These are phyloP conservation scores for Brachypodius melanocephalos DNA, from an alignment of 2,113 vertebrate species.

Conservation along the genomic window DNA sequence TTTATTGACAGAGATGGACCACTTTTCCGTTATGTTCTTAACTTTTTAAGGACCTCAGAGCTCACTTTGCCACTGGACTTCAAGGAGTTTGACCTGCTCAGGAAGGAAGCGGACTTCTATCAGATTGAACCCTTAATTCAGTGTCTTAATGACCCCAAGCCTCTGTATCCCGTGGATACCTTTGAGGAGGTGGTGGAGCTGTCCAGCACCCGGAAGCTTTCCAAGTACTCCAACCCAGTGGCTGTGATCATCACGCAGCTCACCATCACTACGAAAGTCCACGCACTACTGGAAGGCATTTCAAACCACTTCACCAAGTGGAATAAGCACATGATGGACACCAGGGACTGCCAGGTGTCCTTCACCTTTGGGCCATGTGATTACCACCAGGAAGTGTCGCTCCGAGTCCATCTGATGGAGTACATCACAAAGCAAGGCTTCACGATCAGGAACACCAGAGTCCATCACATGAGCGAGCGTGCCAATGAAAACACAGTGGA, in stretches of 20 bases:
- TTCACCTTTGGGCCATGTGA: slow-evolving; percentile 98
- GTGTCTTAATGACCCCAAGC: slow-evolving; percentile 94
- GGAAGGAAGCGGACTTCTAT: slow-evolving; percentile 88
- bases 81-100: slow-evolving; percentile 85
- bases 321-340: slow-evolving; percentile 99
- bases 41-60: slow-evolving; percentile 87
- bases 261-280: slow-evolving; percentile 95
- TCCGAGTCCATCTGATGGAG: slow-evolving; percentile 96
- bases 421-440: slow-evolving; percentile 98
- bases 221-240: slow-evolving; percentile 97
- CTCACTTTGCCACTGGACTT: slow-evolving; percentile 85
- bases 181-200: slow-evolving; percentile 97
- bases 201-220: slow-evolving; percentile 95
- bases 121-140: slow-evolving; percentile 89
- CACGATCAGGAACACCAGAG: slow-evolving; percentile 92
- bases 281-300: slow-evolving; percentile 91
- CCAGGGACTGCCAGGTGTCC: slow-evolving; percentile 96
- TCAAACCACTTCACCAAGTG: slow-evolving; percentile 97
- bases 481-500: slow-evolving; percentile 99
- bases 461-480: slow-evolving; percentile 98
- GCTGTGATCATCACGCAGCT: slow-evolving; percentile 97
- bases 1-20: slow-evolving; percentile 88
- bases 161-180: slow-evolving; percentile 92
- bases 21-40: slow-evolving; percentile 86
- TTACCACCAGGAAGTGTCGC: slow-evolving; percentile 96